A percentile compares a stretch with the other conserved stretches of the same genome.
These are phyloP conservation scores for Tyto alba DNA, from an alignment of 2,113 vertebrate genomes.

Conservation along the genomic window DNA sequence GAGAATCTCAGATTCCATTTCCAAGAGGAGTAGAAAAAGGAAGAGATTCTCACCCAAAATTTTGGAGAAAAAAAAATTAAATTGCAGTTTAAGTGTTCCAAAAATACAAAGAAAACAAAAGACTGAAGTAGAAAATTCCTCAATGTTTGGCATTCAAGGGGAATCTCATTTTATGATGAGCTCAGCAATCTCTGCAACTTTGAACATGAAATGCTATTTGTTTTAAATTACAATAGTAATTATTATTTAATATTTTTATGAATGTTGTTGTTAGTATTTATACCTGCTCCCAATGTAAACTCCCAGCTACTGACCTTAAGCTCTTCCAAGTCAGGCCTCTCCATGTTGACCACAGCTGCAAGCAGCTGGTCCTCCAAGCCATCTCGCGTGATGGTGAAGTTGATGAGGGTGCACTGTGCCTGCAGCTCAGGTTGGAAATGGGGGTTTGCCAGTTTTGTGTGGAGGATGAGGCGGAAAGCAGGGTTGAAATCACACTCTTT, in stretches of 20 bases:
- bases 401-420: constrained; percentile 94
- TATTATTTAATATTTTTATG: not conserved
- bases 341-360: constrained; percentile 86
- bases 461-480: constrained; percentile 88
- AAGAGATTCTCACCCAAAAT: not conserved
- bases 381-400: constrained; percentile 89
- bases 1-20: not conserved
- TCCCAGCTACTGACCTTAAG: constrained; percentile 80
- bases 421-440: constrained; percentile 96
- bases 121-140: not conserved
- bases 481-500: constrained; percentile 93
- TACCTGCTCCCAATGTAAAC: not conserved
- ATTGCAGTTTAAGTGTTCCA: not conserved
- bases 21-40: not conserved
- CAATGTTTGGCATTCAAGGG: not conserved
- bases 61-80: not conserved
- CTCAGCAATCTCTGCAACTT: not conserved
- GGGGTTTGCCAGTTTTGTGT: constrained; percentile 92
- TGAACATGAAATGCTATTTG: not conserved
- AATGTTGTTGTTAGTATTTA: no score
- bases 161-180: not conserved
- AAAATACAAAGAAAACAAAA: not conserved
- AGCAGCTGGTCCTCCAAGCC: constrained; percentile 95
- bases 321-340: constrained; percentile 91
- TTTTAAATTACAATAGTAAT: not conserved